Evolutionary conservation across 2,113 vertebrate species (phyloP), one percentile per base, ranked within the genome.

Genomic region (Eleginops maclovinus): DNA sequence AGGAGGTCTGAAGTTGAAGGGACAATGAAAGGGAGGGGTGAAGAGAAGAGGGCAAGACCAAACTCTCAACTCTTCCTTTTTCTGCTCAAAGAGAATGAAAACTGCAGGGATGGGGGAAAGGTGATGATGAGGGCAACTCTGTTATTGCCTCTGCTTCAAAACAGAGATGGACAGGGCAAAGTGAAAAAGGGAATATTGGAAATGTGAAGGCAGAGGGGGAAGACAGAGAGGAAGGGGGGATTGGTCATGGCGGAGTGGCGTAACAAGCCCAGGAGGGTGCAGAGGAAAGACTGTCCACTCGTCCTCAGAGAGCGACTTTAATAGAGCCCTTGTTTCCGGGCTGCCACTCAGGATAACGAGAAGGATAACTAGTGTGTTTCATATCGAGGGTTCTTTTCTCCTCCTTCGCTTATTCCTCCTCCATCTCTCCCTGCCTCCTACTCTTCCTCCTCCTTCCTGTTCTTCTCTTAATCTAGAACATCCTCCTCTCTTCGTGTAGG

Each of bases 281-380:
- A 72, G 80, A 77, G 65, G 67, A 84, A 65, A 72, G 63, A 56
- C 56, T 4, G 10, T 50, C 64, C 19, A 43, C 62, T 65, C 79
- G 84, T 86, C 87, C 82, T 87, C 72, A n/a, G 72, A 92, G 86
- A 83, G 82, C 61, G 79, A 86, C 82, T 77, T 85, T 89, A 91
- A 92, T 83, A 84, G 84, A 91, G 84, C 75, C 64, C 82, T 88
- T 86, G 84, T 92, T 93, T 89, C 88, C 78, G 77, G 82, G 64
- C 89, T 90, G 92, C 90, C 89, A 85, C 87, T 92, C 91, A 91
- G 81, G 76, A 87, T 92, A 93, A 93, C 67, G 67, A 93, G 90
- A 41, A 72, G 78, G 77, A 89, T 79, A 85, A 88, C 83, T 77
- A 77, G 53, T 70, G 50, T 19, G n/a, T 87, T 70, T 83, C 81